Evolutionary conservation across 2,797 vertebrate species (phyloP).

Genomic region (Cuculus canorus): DNA sequence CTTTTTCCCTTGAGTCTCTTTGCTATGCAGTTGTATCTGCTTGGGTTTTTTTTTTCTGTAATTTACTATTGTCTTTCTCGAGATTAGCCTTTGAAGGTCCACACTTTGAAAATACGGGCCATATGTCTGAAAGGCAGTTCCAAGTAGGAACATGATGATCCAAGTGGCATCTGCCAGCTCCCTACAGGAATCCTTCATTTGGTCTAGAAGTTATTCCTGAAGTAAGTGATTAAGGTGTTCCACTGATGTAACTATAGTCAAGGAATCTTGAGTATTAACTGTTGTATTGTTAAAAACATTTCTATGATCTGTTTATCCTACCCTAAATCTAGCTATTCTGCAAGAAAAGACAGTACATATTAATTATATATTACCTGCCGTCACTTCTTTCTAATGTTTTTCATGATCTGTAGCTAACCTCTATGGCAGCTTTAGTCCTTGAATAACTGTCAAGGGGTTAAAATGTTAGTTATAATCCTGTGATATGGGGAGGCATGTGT

Average conservation of each 20-base stretch:
- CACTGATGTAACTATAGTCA: neutral
- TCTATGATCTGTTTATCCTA: neutral
- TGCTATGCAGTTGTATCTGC: neutral
- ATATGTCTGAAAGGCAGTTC: neutral
- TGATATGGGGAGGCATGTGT: neutral
- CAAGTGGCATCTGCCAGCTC: neutral
- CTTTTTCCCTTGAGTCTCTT: neutral
- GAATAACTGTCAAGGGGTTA: neutral
- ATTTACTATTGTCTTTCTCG: neutral
- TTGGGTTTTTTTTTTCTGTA: neutral
- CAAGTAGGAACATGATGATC: neutral
- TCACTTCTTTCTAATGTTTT: neutral
- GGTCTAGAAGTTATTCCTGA: neutral
- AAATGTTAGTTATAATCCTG: neutral
- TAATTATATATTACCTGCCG: neutral
- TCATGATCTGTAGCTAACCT: neutral
- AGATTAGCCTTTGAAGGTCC: neutral
- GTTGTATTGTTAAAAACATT: neutral
- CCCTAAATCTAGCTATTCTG: neutral
- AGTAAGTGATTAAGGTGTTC: neutral
- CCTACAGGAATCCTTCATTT: neutral
- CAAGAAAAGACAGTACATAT: neutral
- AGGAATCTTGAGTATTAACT: neutral
- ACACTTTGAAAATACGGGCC: neutral
- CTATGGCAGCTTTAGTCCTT: neutral